Percentiles rank a stretch among this genome's conserved stretches.
Conservation (phyloP, 2,888 invertebrate species). For the Agriopis marginaria region DNA sequence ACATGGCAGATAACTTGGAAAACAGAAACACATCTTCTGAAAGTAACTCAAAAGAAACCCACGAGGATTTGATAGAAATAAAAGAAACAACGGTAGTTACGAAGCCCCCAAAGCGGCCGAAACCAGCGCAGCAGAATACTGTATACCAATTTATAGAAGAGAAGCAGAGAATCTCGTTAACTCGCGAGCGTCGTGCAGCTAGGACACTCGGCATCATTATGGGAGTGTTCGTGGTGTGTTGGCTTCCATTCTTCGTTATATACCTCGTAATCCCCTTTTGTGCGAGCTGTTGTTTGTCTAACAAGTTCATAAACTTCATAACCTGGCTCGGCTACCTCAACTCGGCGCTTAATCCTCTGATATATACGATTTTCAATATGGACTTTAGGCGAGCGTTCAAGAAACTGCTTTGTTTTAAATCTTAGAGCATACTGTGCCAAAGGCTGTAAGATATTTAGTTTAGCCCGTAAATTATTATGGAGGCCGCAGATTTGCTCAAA, state of each 20-base stretch:
- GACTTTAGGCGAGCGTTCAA: slow-evolving; percentile 97
- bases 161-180: slow-evolving; percentile 95
- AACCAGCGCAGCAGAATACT: slow-evolving; percentile 81
- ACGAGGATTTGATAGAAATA: slow-evolving; percentile 72
- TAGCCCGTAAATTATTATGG: slow-evolving; percentile 54
- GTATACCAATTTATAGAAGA: slow-evolving; percentile 96
- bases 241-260: slow-evolving; percentile 99
- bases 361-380: slow-evolving; percentile 97
- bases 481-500: slow-evolving; percentile 79
- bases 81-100: slow-evolving; percentile 60
- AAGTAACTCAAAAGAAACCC: slow-evolving; percentile 81
- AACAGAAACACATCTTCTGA: slow-evolving; percentile 79
- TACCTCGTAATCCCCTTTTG: slow-evolving; percentile 97
- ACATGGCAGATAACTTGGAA: slow-evolving; percentile 71
- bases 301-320: slow-evolving; percentile 94
- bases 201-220: slow-evolving; percentile 98
- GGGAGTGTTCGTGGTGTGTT: slow-evolving; percentile 98
- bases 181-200: slow-evolving; percentile 97
- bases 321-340: slow-evolving; percentile 98
- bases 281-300: slow-evolving; percentile 91
- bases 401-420: slow-evolving; percentile 86
- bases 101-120: slow-evolving; percentile 66
- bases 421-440: slow-evolving; percentile 68
- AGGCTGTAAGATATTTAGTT: slow-evolving; percentile 56
- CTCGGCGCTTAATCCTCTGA: slow-evolving; percentile 96